Percentiles rank a stretch among this genome's conserved stretches.
Conservation (phyloP, 2,797 vertebrate species). For the Sebastes oblongus region DNA sequence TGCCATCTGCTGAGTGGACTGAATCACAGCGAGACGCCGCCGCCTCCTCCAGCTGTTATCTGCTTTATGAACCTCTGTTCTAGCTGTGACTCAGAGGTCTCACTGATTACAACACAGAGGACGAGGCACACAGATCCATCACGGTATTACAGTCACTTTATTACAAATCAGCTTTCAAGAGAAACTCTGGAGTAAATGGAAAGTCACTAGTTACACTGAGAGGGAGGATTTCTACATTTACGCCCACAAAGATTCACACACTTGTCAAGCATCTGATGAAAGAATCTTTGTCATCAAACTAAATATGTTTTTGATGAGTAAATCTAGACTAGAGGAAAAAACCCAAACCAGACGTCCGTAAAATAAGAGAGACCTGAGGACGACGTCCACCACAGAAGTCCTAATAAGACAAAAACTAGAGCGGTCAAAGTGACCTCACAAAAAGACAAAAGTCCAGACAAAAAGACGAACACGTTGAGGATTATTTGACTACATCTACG, state of each 20-base stretch:
- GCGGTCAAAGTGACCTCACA: too few relatives aligned
- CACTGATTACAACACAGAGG: not conserved
- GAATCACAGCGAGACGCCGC: slow-evolving; percentile 23
- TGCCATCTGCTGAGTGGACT: slow-evolving; percentile 43
- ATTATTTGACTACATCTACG: too few relatives aligned
- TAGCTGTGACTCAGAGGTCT: slow-evolving; percentile 34
- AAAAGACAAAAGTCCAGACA: too few relatives aligned
- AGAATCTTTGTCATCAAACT: not conserved
- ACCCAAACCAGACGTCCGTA: not conserved
- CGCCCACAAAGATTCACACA: not conserved
- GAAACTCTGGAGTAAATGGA: not conserved
- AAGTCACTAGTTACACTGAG: not conserved
- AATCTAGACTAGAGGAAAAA: not conserved
- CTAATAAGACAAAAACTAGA: too few relatives aligned
- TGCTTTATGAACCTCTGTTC: not conserved
- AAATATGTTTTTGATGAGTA: not conserved
- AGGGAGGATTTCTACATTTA: not conserved
- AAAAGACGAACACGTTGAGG: too few relatives aligned
- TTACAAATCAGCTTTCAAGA: not conserved
- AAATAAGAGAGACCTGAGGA: not conserved
- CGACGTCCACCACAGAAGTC: too few relatives aligned
- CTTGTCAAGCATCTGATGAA: not conserved
- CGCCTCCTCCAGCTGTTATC: slow-evolving; percentile 58
- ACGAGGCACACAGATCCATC: not conserved
- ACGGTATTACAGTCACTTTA: not conserved